Conservation (phyloP, 1,140 invertebrate genomes). For the Contarinia nasturtii region DNA sequence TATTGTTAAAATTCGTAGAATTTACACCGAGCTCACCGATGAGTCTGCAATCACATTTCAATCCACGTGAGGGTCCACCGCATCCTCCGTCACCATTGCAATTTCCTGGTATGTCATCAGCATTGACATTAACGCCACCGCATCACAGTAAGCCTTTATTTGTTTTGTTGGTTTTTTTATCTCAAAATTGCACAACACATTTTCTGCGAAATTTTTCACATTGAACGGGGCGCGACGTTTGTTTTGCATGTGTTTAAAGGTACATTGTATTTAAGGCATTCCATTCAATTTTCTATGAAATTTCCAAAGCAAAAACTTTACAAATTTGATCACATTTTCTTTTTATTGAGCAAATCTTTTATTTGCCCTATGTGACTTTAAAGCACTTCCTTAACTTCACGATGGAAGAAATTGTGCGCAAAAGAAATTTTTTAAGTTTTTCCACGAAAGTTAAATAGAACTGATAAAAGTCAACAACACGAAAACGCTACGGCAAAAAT, state of each 20-base stretch:
- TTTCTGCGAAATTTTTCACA: background rate
- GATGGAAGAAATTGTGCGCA: too few relatives aligned
- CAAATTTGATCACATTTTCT: background rate
- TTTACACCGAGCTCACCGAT: constrained; percentile 18
- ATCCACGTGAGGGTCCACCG: constrained; percentile 18
- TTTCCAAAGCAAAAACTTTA: background rate
- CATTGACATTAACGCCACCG: constrained; percentile 53
- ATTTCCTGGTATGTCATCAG: constrained; percentile 46
- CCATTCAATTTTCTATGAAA: too few relatives aligned
- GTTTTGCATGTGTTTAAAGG: too few relatives aligned
- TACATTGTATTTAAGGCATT: too few relatives aligned
- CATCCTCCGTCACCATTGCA: constrained; percentile 36
- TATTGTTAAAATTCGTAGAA: constrained; percentile 12
- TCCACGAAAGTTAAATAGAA: too few relatives aligned
- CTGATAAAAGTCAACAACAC: too few relatives aligned
- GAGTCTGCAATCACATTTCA: constrained; percentile 21
- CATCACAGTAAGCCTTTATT: constrained; percentile 33
- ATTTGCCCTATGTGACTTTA: background rate
- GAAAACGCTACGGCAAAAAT: too few relatives aligned
- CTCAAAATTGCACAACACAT: background rate
- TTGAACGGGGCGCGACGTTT: too few relatives aligned
- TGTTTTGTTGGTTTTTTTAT: background rate
- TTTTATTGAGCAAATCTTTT: background rate
- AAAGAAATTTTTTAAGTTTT: too few relatives aligned
- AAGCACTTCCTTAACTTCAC: too few relatives aligned